These are phyloP conservation scores for Bombylius major DNA, from an alignment of 2,888 invertebrate genomes.

Conservation along the genomic window DNA sequence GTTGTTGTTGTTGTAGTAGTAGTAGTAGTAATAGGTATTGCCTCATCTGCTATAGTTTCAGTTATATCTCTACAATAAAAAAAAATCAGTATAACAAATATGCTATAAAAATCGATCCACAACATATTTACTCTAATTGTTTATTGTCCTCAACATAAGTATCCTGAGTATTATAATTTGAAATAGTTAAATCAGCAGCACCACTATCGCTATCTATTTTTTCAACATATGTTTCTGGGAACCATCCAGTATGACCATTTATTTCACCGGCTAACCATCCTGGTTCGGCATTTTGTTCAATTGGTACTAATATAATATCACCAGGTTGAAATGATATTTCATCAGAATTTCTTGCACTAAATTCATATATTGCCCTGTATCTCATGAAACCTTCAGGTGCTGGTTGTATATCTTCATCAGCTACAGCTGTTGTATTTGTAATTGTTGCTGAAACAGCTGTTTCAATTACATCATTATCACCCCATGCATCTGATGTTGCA, in stretches of 20 bases:
- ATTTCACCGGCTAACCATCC: constrained; percentile 96
- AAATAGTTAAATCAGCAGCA: constrained; percentile 11
- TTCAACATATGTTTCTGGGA: constrained; percentile 91
- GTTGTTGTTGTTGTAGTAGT: constrained; percentile 19
- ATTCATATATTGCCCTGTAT: constrained; percentile 88
- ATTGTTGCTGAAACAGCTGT: constrained; percentile 8
- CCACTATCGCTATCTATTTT: constrained; percentile 41
- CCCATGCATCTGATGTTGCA: constrained; percentile 21
- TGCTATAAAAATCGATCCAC: not conserved
- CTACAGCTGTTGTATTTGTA: constrained; percentile 12
- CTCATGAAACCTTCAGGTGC: constrained; percentile 44
- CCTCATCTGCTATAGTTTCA: constrained; percentile 36
- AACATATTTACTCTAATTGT: constrained; percentile 41
- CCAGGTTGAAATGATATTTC: constrained; percentile 90
- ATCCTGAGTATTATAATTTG: constrained; percentile 21
- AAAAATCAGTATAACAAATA: not conserved
- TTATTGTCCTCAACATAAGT: constrained; percentile 30
- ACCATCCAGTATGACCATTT: constrained; percentile 87
- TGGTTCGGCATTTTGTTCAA: constrained; percentile 77
- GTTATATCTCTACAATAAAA: constrained; percentile 50
- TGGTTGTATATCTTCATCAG: constrained; percentile 26
- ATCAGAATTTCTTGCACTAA: constrained; percentile 80
- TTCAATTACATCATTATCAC: constrained; percentile 14
- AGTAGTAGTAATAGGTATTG: constrained; percentile 4
- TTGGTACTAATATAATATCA: constrained; percentile 68